A percentile compares a stretch with the other conserved stretches of the same genome.
These are phyloP conservation scores for Trichopria drosophilae DNA, from an alignment of 2,888 invertebrate genomes.

Conservation along the genomic window DNA sequence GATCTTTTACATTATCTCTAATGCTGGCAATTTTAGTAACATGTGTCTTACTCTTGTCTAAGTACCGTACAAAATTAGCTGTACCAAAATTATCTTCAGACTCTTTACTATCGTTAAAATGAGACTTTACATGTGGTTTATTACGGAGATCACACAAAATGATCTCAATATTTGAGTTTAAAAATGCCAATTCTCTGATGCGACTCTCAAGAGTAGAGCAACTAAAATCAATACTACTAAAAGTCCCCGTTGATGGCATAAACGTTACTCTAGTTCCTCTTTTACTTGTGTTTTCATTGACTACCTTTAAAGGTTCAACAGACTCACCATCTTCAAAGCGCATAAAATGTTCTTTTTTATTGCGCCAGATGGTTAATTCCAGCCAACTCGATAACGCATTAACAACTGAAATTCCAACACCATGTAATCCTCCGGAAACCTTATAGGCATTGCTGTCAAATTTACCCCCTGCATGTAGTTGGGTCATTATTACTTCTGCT, in stretches of 20 bases:
- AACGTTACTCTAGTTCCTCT: slow-evolving; percentile 20
- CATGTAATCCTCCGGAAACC: slow-evolving; percentile 25
- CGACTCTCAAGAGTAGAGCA: slow-evolving; percentile 17
- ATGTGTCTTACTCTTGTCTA: slow-evolving; percentile 19
- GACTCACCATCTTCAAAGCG: slow-evolving; percentile 14
- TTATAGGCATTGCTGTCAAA: slow-evolving; percentile 24
- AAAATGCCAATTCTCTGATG: slow-evolving; percentile 21
- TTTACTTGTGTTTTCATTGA: slow-evolving; percentile 11
- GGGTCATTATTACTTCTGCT: slow-evolving; percentile 22
- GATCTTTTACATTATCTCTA: slow-evolving; percentile 16
- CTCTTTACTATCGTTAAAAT: slow-evolving; percentile 15
- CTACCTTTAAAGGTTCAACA: slow-evolving; percentile 16
- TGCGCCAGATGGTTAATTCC: slow-evolving; percentile 17
- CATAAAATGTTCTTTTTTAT: slow-evolving; percentile 18
- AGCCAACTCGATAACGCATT: slow-evolving; percentile 21
- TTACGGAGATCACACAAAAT: slow-evolving; percentile 12
- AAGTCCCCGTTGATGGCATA: slow-evolving; percentile 16
- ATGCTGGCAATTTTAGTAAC: slow-evolving; percentile 20
- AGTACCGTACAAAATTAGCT: slow-evolving; percentile 20
- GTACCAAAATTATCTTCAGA: slow-evolving; percentile 19
- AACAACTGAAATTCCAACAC: slow-evolving; percentile 21
- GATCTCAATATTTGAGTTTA: slow-evolving; percentile 16
- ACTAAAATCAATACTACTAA: slow-evolving; percentile 14
- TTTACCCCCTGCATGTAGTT: slow-evolving; percentile 26
- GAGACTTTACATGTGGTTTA: slow-evolving; percentile 14